A percentile compares a stretch with the other conserved stretches of the same genome.
phyloP scores from a whole-genome alignment of 2,888 invertebrate species.

The Timandra comae region DNA sequence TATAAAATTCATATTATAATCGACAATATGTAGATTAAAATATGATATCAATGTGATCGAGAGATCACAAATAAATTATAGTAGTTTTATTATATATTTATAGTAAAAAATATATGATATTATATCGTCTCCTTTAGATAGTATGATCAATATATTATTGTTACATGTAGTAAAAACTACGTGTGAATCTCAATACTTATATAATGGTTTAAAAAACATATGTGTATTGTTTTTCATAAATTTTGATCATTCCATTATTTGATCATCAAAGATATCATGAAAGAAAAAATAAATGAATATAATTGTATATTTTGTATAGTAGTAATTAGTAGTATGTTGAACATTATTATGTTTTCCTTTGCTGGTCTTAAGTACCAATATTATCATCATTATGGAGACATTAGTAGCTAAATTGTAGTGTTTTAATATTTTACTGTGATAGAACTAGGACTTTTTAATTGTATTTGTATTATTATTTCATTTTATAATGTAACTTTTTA shows the following conservation, averaged over 20 bases:
- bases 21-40: too few species aligned
- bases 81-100: background rate
- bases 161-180: constrained; percentile 29
- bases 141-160: too few species aligned
- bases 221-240: constrained; percentile 33
- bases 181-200: constrained; percentile 40
- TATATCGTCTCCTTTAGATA: constrained; percentile 5
- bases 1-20: background rate
- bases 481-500: too few species aligned
- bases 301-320: constrained; percentile 1
- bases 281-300: background rate
- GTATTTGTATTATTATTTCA: background rate
- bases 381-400: constrained; percentile 7
- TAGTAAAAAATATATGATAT: constrained; percentile 2
- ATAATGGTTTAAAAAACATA: constrained; percentile 15
- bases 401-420: constrained; percentile 23
- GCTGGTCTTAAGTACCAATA: background rate
- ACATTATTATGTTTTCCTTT: background rate
- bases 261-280: constrained; percentile 20
- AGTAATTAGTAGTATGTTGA: background rate
- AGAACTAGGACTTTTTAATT: constrained; percentile 63
- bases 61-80: constrained; percentile 1
- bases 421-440: constrained; percentile 73
- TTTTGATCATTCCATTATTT: constrained; percentile 48
- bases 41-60: too few species aligned